Percentiles rank a stretch among this genome's conserved stretches.
Evolutionary conservation across 2,888 invertebrate genomes (phyloP).

Genomic region (Druceiella hillmani): DNA sequence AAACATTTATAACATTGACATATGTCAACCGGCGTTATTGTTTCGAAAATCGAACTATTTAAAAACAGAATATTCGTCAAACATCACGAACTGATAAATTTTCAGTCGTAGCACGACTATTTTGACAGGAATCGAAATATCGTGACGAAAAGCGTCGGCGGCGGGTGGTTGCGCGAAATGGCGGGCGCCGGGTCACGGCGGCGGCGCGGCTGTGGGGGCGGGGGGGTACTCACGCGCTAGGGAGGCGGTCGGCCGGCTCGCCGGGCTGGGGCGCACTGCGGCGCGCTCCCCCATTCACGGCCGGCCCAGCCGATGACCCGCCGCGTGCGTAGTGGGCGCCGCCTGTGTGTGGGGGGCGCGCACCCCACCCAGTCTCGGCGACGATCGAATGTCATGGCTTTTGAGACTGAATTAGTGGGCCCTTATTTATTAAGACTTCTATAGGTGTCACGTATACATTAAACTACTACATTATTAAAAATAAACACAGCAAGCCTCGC

Average conservation of each 20-base stretch:
- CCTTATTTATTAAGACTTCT: neutral
- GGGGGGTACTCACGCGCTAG: slow-evolving; percentile 21
- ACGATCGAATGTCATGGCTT: too few relatives aligned
- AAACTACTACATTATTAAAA: too few relatives aligned
- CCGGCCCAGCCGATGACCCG: slow-evolving; percentile 26
- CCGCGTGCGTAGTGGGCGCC: slow-evolving; percentile 26
- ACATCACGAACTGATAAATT: slow-evolving; percentile 10
- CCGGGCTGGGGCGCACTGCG: slow-evolving; percentile 30
- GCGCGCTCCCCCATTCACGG: too few relatives aligned
- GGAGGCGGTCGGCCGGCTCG: slow-evolving; percentile 30
- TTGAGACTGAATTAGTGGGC: too few relatives aligned
- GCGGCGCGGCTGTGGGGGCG: slow-evolving; percentile 20
- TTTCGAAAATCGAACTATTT: neutral
- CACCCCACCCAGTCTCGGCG: too few relatives aligned
- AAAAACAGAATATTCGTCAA: neutral
- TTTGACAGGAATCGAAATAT: slow-evolving; percentile 11
- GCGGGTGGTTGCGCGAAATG: slow-evolving; percentile 19
- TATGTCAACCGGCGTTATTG: neutral
- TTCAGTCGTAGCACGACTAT: slow-evolving; percentile 13
- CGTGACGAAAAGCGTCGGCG: slow-evolving; percentile 19
- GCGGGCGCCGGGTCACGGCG: slow-evolving; percentile 19
- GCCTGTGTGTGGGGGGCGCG: slow-evolving; percentile 5
- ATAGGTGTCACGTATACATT: neutral
- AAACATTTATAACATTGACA: too few relatives aligned
- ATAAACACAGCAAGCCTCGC: too few relatives aligned